Evolutionary conservation across 2,888 invertebrate genomes (phyloP).

Genomic region (Emmelina monodactyla): DNA sequence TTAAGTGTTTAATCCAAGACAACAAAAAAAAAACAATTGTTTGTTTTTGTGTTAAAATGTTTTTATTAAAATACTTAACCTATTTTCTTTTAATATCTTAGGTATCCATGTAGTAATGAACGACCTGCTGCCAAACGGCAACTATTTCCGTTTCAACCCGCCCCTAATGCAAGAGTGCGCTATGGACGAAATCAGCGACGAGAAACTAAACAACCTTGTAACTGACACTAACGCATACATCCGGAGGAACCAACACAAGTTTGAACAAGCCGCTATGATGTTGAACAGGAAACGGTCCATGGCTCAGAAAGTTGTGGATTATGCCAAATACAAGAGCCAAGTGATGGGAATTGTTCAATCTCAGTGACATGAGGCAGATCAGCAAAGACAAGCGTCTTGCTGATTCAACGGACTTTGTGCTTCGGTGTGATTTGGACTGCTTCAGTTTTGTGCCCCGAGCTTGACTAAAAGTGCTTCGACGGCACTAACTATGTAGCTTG

Average conservation of each 20-base stretch:
- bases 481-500: too few species aligned
- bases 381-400: background rate
- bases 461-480: too few species aligned
- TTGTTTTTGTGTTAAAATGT: too few species aligned
- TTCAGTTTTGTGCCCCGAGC: too few species aligned
- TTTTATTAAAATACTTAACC: too few species aligned
- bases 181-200: constrained; percentile 81
- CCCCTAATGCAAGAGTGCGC: constrained; percentile 80
- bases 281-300: constrained; percentile 27
- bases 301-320: constrained; percentile 28
- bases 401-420: too few species aligned
- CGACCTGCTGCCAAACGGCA: constrained; percentile 75
- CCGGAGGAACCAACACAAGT: constrained; percentile 81
- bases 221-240: constrained; percentile 82
- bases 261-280: constrained; percentile 65
- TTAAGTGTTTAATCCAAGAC: too few species aligned
- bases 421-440: too few species aligned
- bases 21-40: too few species aligned
- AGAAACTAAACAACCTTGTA: constrained; percentile 73
- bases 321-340: constrained; percentile 17
- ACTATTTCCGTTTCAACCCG: constrained; percentile 89
- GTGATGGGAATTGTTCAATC: constrained; percentile 10
- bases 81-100: constrained; percentile 26
- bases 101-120: constrained; percentile 80
- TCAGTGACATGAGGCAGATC: background rate